Evolutionary conservation across 2,888 invertebrate genomes (phyloP).

Genomic region (Dynastes grantii): DNA sequence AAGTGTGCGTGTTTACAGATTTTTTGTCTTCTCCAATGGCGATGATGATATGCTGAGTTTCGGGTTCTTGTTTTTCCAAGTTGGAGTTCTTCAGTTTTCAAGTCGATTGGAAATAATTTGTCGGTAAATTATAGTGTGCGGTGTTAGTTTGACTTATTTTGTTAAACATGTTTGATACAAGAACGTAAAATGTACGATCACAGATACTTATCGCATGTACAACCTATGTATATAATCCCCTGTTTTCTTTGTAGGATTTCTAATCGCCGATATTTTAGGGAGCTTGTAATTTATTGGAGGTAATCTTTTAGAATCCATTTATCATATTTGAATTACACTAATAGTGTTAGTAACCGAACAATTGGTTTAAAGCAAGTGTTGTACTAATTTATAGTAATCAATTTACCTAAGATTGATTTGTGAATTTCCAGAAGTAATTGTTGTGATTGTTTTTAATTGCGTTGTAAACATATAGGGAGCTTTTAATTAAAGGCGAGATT

Average conservation of each 20-base stretch:
- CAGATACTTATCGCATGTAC: conserved; percentile 11
- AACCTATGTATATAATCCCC: not conserved
- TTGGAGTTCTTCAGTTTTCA: conserved; percentile 21
- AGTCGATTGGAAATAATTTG: conserved; percentile 43
- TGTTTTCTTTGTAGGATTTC: not conserved
- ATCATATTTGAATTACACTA: too few species aligned
- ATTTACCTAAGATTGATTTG: too few species aligned
- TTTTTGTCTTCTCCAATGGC: conserved; percentile 56
- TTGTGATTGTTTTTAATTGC: too few species aligned
- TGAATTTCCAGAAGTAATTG: too few species aligned
- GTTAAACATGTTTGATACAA: conserved; percentile 36
- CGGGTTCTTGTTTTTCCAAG: conserved; percentile 39
- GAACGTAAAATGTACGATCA: conserved; percentile 25
- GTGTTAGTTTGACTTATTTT: conserved; percentile 22
- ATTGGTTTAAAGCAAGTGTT: too few species aligned
- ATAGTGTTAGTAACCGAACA: too few species aligned
- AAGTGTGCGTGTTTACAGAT: conserved; percentile 63
- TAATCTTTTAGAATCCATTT: too few species aligned
- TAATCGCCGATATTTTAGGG: not conserved
- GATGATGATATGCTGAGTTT: conserved; percentile 52
- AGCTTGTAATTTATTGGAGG: too few species aligned
- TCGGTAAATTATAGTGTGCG: conserved; percentile 31
- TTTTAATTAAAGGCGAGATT: too few species aligned
- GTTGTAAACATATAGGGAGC: too few species aligned
- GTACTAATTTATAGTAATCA: too few species aligned